These are phyloP conservation scores for Chromobotia macracanthus DNA, from an alignment of 2,797 vertebrate species.

Conservation along the genomic window DNA sequence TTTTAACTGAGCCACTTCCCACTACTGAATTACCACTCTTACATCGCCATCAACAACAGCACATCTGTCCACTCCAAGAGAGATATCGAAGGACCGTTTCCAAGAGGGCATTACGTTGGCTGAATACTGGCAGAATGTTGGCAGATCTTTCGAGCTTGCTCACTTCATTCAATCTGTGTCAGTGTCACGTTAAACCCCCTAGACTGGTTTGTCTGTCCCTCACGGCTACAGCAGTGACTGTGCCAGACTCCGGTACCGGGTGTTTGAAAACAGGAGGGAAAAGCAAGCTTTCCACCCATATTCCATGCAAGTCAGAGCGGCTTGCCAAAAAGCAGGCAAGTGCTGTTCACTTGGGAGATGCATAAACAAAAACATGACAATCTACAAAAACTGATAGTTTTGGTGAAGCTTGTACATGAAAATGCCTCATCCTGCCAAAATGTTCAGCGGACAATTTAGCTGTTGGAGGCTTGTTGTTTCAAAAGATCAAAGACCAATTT, in stretches of 20 bases:
- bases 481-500: background rate
- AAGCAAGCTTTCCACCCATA: conserved; percentile 26
- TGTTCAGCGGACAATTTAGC: background rate
- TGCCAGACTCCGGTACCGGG: conserved; percentile 62
- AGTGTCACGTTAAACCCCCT: conserved; percentile 39
- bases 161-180: conserved; percentile 42
- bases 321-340: conserved; percentile 39
- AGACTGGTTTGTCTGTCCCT: conserved; percentile 42
- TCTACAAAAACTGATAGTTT: conserved; percentile 13
- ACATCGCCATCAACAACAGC: conserved; percentile 47
- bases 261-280: conserved; percentile 75
- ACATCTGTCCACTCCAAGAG: conserved; percentile 47
- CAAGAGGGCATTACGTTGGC: conserved; percentile 35
- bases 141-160: conserved; percentile 32
- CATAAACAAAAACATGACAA: conserved; percentile 29
- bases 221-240: conserved; percentile 7
- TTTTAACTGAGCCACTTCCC: conserved; percentile 30
- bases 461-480: background rate
- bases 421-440: background rate
- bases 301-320: conserved; percentile 7
- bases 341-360: conserved; percentile 22
- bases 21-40: conserved; percentile 41
- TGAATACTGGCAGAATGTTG: conserved; percentile 27
- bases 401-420: background rate
- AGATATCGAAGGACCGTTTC: conserved; percentile 32